A percentile compares a stretch with the other conserved stretches of the same genome.
Conservation (phyloP, 2,797 vertebrate species). For the Neomorphus geoffroyi region DNA sequence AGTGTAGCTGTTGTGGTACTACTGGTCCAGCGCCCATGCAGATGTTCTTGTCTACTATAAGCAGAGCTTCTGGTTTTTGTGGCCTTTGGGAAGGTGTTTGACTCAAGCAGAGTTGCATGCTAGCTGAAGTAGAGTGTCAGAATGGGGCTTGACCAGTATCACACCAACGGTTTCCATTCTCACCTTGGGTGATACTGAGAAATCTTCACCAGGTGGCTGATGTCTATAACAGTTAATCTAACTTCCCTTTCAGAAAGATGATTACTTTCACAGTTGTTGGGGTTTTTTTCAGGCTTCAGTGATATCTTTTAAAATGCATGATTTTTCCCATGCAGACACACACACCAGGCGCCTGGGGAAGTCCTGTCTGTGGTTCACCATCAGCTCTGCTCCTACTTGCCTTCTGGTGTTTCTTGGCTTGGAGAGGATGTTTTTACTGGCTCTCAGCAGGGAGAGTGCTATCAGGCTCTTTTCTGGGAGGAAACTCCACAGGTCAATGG, state of each 20-base stretch:
- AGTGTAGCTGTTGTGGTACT: not conserved
- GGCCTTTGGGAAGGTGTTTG: not conserved
- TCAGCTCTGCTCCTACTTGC: not conserved
- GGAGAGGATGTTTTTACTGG: not conserved
- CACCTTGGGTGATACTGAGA: conserved; percentile 54
- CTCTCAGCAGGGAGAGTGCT: not conserved
- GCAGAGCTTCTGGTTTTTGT: not conserved
- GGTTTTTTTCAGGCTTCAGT: conserved; percentile 1
- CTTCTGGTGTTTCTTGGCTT: not conserved
- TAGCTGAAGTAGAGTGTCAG: not conserved
- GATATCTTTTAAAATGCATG: conserved; percentile 1
- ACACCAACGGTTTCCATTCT: conserved; percentile 51
- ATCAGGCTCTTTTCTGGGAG: not conserved
- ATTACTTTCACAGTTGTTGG: conserved; percentile 7
- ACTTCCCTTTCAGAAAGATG: conserved; percentile 46
- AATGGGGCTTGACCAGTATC: conserved; percentile 8
- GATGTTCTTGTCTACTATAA: not conserved
- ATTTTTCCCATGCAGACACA: not conserved
- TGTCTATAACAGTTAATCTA: conserved; percentile 33
- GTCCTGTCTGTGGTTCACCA: not conserved
- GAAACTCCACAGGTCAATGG: not conserved
- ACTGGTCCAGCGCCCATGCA: not conserved
- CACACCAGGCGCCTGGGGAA: not conserved
- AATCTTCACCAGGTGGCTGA: conserved; percentile 37
- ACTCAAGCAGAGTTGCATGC: not conserved